Conservation (phyloP, 2,113 vertebrate genomes). For the Takifugu bimaculatus region DNA sequence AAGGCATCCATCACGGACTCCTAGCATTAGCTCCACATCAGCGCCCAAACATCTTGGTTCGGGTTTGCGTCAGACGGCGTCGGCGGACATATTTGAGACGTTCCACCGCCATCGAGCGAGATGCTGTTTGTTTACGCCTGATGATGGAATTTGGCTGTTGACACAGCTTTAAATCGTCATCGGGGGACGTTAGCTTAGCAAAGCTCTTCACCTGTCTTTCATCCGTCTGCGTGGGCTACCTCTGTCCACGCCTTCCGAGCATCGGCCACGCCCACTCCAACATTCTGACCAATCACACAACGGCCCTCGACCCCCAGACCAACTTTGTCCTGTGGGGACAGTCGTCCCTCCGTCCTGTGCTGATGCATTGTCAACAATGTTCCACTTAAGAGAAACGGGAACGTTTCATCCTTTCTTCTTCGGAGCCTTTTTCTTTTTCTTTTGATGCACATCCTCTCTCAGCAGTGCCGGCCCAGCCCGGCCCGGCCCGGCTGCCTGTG, state of each 20-base stretch:
- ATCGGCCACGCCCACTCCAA: too few species aligned
- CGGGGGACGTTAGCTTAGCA: too few species aligned
- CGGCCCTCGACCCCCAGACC: too few species aligned
- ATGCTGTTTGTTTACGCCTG: background rate
- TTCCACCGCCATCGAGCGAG: constrained; percentile 7
- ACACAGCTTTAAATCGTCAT: too few species aligned
- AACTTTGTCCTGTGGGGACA: too few species aligned
- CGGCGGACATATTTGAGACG: background rate
- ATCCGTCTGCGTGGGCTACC: too few species aligned
- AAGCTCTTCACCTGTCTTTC: too few species aligned
- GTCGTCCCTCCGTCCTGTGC: too few species aligned
- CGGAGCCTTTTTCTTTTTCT: constrained; percentile 1
- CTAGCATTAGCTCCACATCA: constrained; percentile 46
- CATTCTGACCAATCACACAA: too few species aligned
- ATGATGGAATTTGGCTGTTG: too few species aligned
- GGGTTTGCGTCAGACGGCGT: constrained; percentile 25
- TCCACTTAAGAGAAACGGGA: background rate
- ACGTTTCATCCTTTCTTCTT: constrained; percentile 8
- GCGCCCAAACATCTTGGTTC: constrained; percentile 30
- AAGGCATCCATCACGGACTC: constrained; percentile 61
- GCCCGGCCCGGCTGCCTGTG: constrained; percentile 29
- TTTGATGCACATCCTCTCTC: constrained; percentile 24
- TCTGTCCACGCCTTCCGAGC: too few species aligned
- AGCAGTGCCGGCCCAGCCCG: constrained; percentile 2
- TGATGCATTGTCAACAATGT: too few species aligned